Evolutionary conservation across 2,888 invertebrate species (phyloP).

Genomic region (Griposia aprilina): DNA sequence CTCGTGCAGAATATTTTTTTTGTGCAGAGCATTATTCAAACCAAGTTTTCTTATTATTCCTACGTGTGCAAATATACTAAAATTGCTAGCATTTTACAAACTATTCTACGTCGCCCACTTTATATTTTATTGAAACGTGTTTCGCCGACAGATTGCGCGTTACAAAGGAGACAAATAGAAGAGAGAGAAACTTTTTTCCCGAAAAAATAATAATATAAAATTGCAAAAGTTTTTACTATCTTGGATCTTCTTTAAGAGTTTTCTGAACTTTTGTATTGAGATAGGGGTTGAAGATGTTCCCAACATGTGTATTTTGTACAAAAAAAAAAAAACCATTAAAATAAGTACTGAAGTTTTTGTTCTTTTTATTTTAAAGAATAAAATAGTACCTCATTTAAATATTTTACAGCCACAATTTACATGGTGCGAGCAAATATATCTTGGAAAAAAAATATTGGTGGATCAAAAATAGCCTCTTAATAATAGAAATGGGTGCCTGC

Average conservation of each 20-base stretch:
- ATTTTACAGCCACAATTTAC: background rate
- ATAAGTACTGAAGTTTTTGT: background rate
- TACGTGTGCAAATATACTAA: background rate
- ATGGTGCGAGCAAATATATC: background rate
- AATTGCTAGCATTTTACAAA: background rate
- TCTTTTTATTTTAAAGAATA: background rate
- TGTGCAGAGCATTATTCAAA: background rate
- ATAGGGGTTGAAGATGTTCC: conserved; percentile 14
- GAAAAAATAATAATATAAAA: conserved; percentile 45
- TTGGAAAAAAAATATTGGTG: background rate
- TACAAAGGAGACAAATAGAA: conserved; percentile 19
- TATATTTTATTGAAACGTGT: conserved; percentile 21
- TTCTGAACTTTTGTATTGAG: conserved; percentile 33
- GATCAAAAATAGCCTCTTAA: background rate
- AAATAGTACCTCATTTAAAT: background rate
- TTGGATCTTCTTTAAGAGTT: conserved; percentile 36
- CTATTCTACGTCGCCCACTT: background rate
- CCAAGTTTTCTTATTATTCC: background rate
- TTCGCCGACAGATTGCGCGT: conserved; percentile 20
- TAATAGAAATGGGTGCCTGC: background rate
- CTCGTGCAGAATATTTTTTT: background rate
- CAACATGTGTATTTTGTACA: background rate
- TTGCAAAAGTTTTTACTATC: conserved; percentile 55
- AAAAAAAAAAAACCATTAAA: background rate
- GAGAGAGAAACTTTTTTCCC: conserved; percentile 3